Evolutionary conservation across 1,140 invertebrate species (phyloP), one percentile per base, ranked within the genome.

Genomic region (Macrosteles quadrilineatus): DNA sequence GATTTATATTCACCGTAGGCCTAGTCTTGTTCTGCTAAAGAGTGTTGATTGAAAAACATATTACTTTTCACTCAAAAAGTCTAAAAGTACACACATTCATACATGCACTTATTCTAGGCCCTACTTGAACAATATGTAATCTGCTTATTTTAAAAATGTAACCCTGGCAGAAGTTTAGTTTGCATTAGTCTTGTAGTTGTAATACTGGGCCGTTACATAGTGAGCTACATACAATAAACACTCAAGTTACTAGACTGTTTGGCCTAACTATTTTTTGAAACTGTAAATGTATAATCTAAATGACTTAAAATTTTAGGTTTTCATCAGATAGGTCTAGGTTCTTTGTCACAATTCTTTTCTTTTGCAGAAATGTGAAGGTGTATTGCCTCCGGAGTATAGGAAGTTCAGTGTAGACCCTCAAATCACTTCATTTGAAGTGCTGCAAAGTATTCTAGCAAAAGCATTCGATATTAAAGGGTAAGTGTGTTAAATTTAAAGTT

Each of bases 371-470:
- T 91, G 87, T 82, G 93, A 96, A 83, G 91, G 88, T 3, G 85
- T 87, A 73, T 85, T 90, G 53, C 88, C 90, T 73, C 90, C 91
- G 53, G 94, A 97, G 78, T 88, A 90, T 75, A 87, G 94, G 74
- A 96, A 95, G 79, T 97, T 98, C 82, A 95, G 93, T 73, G 93
- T 98, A 14, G 96, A 98, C 82, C 96, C 96, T 25, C 94, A 97
- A 83, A 94, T 98, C 72, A 98, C 96, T 73, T 95, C 94, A 0
- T 90, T 96, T 79, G 94, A 97, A 83, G 93, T 97, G 64, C 85
- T 98, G 29, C 91, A 95, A 79, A 96, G 92, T 76, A 90, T 98
- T 76, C 83, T 98, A 40, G 89, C 92, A 2, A 95, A 95, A 83
- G 95, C 95, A 59, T 98, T 98, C 86, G 94, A 97, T 78, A 91